These are phyloP conservation scores for Motacilla alba DNA, from an alignment of 2,113 vertebrate genomes.

Conservation along the genomic window DNA sequence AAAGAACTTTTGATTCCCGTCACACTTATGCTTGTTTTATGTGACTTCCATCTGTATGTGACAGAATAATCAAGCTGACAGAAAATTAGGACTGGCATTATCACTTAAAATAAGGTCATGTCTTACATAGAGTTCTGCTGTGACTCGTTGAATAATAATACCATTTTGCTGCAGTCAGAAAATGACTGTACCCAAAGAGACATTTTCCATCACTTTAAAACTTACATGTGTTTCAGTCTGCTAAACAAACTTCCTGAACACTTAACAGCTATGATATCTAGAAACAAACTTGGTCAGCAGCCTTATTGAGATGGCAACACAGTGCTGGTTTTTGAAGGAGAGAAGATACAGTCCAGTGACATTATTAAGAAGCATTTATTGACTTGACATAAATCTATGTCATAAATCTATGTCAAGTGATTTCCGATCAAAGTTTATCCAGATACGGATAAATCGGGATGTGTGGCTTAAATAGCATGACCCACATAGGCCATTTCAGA, in stretches of 20 bases:
- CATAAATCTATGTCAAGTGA: background rate
- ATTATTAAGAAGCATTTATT: background rate
- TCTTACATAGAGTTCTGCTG: background rate
- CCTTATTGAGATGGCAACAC: background rate
- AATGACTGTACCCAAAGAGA: background rate
- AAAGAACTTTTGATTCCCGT: background rate
- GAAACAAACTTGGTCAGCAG: background rate
- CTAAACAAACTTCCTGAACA: background rate
- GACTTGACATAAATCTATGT: background rate
- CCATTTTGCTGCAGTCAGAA: background rate
- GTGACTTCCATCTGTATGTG: background rate
- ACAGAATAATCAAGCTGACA: background rate
- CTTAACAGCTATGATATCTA: background rate
- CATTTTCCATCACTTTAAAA: background rate
- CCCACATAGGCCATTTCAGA: conserved; percentile 9
- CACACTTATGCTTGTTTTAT: background rate
- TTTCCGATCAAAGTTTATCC: background rate
- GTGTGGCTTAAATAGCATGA: background rate
- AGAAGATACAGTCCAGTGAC: background rate
- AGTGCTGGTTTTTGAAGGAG: background rate
- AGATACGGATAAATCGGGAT: background rate
- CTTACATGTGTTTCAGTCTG: background rate
- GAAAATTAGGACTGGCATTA: background rate
- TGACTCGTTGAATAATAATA: background rate
- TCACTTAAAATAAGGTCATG: background rate